Base-by-base conservation (phyloP, 1,140 invertebrate genomes). In the Meloidogyne chitwoodi region DNA sequence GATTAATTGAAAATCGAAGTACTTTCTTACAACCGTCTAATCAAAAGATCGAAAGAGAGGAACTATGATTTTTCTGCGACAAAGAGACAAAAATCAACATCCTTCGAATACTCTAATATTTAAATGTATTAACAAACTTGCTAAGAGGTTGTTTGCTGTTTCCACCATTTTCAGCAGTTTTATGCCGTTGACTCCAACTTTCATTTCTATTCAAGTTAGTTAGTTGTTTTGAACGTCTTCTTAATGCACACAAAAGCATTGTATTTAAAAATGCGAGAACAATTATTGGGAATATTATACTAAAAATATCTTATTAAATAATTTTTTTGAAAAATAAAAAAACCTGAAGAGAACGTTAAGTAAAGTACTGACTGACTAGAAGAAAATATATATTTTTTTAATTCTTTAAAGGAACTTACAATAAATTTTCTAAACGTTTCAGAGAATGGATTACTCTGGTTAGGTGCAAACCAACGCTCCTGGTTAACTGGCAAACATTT, bases 221-320 rank as follows among this genome's bases (percentile, higher is more conserved):
- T 31, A 84, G 68, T 48, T 85, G 75, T 14, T 68, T 71, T 8
- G 81, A 74, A 56, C 84, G 34, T 65, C 85, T 68, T 63, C 85
- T 44, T 8, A 85, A 56, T 14, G 77, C 80, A 71, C 85, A 87
- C 4, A 85, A 75, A 10, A 85, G 75, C 26, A 86, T 66, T 31
- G 85, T 72, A 67, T 85, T 85, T n/a, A 85, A 69, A 34, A 79
- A 69, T 12, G 85, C 77, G 1, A 85, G 69, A 31, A 85, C 74
- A 65, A 85, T 79, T 22, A 85, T 85, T 2, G 84, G 84, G 29
- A 76, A 83, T 56, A 85, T 86, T 48, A 85, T 84, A 75, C 85
- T 78, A n/a, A 84, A 67, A 22, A 62, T 12, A 62, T 14, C n/a
- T 16, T 29, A 64, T n/a, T 22, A 64, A 19, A 63, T 12, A 29